Conservation (phyloP, 2,797 vertebrate species). For the Sebastes ruberrimus region DNA sequence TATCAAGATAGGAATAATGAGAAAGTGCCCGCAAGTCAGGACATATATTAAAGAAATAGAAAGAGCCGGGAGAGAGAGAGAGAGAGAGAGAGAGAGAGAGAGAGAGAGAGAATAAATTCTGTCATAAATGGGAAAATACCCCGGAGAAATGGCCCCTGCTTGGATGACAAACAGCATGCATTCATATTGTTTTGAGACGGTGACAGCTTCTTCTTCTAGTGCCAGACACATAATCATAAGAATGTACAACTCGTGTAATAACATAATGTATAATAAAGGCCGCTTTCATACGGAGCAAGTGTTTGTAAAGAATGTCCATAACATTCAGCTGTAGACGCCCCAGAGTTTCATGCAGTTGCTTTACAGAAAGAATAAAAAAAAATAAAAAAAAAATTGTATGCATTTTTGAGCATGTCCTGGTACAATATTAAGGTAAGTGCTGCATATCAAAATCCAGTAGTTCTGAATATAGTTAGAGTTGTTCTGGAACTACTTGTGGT, state of each 20-base stretch:
- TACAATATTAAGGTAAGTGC: background rate
- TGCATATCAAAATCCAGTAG: background rate
- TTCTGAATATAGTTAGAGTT: background rate
- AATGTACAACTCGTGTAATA: conserved; percentile 36
- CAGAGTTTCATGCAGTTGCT: conserved; percentile 12
- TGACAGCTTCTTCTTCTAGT: conserved; percentile 45
- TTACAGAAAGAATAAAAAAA: background rate
- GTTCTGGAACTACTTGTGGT: background rate
- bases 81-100: conserved; percentile 21
- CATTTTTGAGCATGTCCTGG: background rate
- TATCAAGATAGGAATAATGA: conserved; percentile 87
- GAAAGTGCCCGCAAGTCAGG: conserved; percentile 83
- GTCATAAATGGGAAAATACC: conserved; percentile 81
- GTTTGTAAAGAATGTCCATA: conserved; percentile 13
- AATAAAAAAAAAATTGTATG: background rate
- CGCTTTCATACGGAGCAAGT: conserved; percentile 32
- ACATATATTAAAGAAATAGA: conserved; percentile 75
- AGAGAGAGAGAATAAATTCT: conserved; percentile 41
- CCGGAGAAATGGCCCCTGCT: conserved; percentile 60
- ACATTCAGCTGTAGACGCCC: background rate
- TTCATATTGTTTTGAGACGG: conserved; percentile 70
- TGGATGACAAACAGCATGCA: conserved; percentile 68
- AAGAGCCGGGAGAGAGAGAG: conserved; percentile 21
- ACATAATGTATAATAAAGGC: conserved; percentile 36
- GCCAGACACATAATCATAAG: conserved; percentile 65